Evolutionary conservation across 2,797 vertebrate genomes (phyloP).

Genomic region (Lacerta viridis): DNA sequence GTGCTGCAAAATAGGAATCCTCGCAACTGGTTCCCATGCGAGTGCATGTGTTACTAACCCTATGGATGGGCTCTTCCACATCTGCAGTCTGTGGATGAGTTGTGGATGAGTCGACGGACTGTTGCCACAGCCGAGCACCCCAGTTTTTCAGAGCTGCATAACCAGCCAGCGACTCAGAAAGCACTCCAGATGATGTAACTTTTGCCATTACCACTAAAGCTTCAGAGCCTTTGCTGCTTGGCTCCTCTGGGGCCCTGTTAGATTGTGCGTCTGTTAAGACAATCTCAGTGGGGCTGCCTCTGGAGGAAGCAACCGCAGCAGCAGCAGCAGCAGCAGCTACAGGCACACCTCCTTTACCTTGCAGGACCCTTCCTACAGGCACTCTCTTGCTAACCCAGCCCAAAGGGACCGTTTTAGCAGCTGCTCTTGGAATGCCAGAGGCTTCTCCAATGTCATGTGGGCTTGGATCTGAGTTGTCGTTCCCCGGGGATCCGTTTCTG

Average conservation of each 20-base stretch:
- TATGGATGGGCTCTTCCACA: too few species aligned
- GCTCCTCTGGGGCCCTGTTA: constrained; percentile 18
- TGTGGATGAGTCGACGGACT: too few species aligned
- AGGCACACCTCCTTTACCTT: background rate
- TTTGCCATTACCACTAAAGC: constrained; percentile 50
- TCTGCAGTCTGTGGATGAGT: accelerated
- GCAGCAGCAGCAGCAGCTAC: background rate
- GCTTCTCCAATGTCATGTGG: background rate
- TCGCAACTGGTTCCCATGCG: background rate
- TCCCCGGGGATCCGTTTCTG: background rate
- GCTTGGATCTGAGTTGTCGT: background rate
- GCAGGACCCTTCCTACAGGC: background rate
- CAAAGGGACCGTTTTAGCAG: background rate
- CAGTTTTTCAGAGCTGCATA: background rate
- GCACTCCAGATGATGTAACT: constrained; percentile 62
- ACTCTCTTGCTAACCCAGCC: background rate
- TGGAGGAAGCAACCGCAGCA: background rate
- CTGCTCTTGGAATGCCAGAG: background rate
- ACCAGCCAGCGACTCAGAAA: background rate
- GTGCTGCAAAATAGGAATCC: background rate
- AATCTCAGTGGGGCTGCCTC: constrained; percentile 25
- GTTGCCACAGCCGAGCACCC: accelerated
- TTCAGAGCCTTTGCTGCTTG: background rate
- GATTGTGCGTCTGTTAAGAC: constrained; percentile 36
- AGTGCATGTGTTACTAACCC: too few species aligned